Conservation (phyloP, 2,888 invertebrate genomes). For the Diadromus collaris region DNA sequence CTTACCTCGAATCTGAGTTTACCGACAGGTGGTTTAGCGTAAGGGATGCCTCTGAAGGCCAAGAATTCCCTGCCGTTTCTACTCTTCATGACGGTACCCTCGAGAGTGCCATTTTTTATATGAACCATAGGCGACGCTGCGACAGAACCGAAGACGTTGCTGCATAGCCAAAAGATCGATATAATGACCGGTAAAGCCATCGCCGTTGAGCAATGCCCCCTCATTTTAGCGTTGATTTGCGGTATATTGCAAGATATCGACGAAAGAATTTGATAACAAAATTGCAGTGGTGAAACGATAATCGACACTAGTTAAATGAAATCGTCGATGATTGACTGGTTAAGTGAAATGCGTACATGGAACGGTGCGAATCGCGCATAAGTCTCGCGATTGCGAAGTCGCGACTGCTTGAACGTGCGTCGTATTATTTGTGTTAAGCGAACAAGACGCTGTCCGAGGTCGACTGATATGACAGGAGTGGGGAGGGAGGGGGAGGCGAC, state of each 20-base stretch:
- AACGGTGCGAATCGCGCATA: background rate
- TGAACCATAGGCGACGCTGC: constrained; percentile 69
- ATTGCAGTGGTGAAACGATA: background rate
- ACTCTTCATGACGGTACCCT: constrained; percentile 81
- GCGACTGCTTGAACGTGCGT: background rate
- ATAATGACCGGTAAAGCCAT: background rate
- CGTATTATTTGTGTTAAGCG: background rate
- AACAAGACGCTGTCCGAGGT: background rate
- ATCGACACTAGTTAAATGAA: background rate
- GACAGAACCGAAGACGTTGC: background rate
- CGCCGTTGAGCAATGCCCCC: background rate
- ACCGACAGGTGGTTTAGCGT: constrained; percentile 83
- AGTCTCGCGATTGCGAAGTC: background rate
- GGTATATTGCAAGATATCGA: background rate
- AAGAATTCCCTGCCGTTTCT: constrained; percentile 82
- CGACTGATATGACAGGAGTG: background rate
- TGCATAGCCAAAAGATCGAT: constrained; percentile 14
- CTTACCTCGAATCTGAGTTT: constrained; percentile 83
- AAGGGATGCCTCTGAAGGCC: constrained; percentile 84
- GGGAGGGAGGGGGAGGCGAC: background rate
- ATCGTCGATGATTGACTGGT: no score
- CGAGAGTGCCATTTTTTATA: constrained; percentile 80
- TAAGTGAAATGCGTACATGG: background rate
- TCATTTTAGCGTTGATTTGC: background rate
- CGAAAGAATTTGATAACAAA: background rate